phyloP scores from a whole-genome alignment of 2,888 invertebrate species.

The Exocentrus adspersus region DNA sequence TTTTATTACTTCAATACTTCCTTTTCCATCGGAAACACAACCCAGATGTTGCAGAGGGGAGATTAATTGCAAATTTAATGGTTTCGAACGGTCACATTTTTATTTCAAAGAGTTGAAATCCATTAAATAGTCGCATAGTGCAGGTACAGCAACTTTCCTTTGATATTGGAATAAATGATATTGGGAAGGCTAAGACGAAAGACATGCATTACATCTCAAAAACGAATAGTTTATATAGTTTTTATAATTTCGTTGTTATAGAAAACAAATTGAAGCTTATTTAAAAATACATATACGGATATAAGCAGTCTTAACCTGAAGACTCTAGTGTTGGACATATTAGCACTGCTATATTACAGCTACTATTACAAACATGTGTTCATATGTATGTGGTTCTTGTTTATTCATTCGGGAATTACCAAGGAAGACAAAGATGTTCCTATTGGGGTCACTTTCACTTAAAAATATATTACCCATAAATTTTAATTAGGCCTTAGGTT shows the following conservation, averaged over 20 bases:
- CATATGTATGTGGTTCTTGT: constrained; percentile 12
- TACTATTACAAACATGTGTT: constrained; percentile 17
- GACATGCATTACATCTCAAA: too few relatives aligned
- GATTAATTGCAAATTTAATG: background rate
- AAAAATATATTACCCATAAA: constrained; percentile 18
- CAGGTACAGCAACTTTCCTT: too few relatives aligned
- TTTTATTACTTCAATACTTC: constrained; percentile 16
- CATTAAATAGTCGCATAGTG: too few relatives aligned
- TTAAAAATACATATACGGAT: too few relatives aligned
- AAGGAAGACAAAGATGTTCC: constrained; percentile 7
- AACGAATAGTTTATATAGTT: too few relatives aligned
- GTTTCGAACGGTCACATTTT: too few relatives aligned
- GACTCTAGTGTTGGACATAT: constrained; percentile 18
- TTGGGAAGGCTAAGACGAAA: too few relatives aligned
- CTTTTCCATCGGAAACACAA: background rate
- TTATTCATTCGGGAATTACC: constrained; percentile 7
- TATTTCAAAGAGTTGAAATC: too few relatives aligned
- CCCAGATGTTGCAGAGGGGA: background rate
- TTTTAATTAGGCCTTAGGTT: background rate
- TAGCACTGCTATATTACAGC: constrained; percentile 14
- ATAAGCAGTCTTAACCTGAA: too few relatives aligned
- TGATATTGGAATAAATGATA: too few relatives aligned
- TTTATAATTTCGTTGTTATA: too few relatives aligned
- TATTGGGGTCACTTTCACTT: constrained; percentile 20
- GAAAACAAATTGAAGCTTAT: too few relatives aligned